Conservation (phyloP, 2,797 vertebrate genomes). For the Sebastes cheni region DNA sequence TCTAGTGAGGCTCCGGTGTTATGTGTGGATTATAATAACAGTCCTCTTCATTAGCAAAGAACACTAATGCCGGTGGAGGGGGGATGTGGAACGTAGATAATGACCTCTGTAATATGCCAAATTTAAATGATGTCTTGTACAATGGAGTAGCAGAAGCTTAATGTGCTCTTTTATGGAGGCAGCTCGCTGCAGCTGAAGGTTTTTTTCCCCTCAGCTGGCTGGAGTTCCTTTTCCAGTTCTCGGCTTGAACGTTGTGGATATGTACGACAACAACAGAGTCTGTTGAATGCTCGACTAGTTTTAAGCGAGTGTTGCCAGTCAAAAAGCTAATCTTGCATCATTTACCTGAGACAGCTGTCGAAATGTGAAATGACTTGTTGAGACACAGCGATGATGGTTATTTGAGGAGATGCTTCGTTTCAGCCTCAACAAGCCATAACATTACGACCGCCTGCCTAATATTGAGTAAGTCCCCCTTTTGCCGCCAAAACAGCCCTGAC, state of each 20-base stretch:
- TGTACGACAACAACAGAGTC: background rate
- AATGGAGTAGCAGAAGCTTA: conserved; percentile 27
- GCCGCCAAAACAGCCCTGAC: no score
- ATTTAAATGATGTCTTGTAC: conserved; percentile 46
- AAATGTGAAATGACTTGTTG: background rate
- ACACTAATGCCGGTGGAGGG: conserved; percentile 35
- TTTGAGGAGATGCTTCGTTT: no score
- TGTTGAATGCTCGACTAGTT: conserved; percentile 16
- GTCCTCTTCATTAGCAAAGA: conserved; percentile 57
- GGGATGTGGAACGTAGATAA: conserved; percentile 54
- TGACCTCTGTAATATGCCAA: conserved; percentile 52
- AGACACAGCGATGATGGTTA: no score
- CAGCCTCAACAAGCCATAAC: no score
- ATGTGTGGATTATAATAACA: conserved; percentile 48
- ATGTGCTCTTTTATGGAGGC: conserved; percentile 16
- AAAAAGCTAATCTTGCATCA: conserved; percentile 43
- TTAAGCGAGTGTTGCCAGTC: conserved; percentile 22
- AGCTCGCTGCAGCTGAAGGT: conserved; percentile 5
- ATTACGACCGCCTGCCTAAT: no score
- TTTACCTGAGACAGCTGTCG: conserved; percentile 45
- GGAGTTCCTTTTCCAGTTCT: background rate
- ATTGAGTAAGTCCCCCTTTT: no score
- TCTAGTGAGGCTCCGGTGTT: conserved; percentile 18
- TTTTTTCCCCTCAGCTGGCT: background rate
- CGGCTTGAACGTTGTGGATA: background rate